Evolutionary conservation across 2,888 invertebrate species (phyloP).

Genomic region (Bimastos eiseni): DNA sequence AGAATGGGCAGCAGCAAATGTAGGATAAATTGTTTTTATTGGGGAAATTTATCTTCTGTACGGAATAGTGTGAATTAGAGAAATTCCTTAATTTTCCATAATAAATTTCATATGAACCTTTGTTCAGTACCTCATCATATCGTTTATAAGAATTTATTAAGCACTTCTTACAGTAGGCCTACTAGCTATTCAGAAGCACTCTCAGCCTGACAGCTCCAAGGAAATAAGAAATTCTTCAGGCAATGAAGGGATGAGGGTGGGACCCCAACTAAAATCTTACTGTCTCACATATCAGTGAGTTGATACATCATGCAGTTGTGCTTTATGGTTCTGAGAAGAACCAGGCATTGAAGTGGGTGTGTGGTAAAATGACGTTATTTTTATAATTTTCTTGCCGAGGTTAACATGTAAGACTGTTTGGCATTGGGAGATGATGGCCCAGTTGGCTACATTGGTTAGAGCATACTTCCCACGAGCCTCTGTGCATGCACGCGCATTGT

Average conservation of each 20-base stretch:
- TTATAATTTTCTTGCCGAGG: background rate
- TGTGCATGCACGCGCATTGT: too few species aligned
- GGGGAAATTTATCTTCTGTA: background rate
- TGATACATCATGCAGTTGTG: background rate
- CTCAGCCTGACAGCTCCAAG: too few species aligned
- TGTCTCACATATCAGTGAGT: background rate
- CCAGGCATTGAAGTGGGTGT: background rate
- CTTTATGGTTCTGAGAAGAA: background rate
- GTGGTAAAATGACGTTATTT: background rate
- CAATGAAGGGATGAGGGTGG: too few species aligned
- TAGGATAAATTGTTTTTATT: background rate
- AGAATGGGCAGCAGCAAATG: background rate
- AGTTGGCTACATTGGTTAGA: too few species aligned
- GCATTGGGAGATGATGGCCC: background rate
- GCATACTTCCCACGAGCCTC: too few species aligned
- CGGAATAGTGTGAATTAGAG: background rate
- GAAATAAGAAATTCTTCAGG: too few species aligned
- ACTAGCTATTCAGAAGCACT: too few species aligned
- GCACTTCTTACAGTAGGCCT: too few species aligned
- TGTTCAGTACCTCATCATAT: background rate
- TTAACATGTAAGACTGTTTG: background rate
- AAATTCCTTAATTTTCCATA: background rate
- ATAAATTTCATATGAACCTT: background rate
- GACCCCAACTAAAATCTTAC: too few species aligned
- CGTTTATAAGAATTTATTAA: too few species aligned